A percentile compares a stretch with the other conserved stretches of the same genome.
Conservation (phyloP, 1,140 invertebrate genomes). For the Pseudomyrmex cubaensis region DNA sequence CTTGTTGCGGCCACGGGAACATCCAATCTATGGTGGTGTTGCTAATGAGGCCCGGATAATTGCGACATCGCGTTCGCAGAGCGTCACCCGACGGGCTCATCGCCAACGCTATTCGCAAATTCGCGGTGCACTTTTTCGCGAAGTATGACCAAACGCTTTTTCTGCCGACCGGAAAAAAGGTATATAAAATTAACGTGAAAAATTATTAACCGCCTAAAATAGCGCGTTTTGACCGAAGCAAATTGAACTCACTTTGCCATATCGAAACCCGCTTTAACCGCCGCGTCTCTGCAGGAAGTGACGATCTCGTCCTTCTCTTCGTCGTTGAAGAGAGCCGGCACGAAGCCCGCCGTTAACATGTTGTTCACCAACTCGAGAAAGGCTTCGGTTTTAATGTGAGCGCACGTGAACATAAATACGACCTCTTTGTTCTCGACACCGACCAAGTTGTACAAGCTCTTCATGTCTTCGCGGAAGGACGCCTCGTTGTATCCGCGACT, state of each 20-base stretch:
- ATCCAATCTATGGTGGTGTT: constrained; percentile 98
- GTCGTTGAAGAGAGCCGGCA: constrained; percentile 93
- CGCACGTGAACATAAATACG: constrained; percentile 93
- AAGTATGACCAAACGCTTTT: constrained; percentile 95
- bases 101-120: constrained; percentile 95
- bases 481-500: constrained; percentile 93
- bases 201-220: not conserved
- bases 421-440: constrained; percentile 92
- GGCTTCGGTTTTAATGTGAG: constrained; percentile 91
- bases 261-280: constrained; percentile 88
- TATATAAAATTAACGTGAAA: not conserved
- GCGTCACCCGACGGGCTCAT: constrained; percentile 95
- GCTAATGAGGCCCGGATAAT: constrained; percentile 96
- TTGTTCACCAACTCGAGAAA: constrained; percentile 96
- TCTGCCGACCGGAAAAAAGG: constrained; percentile 80
- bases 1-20: constrained; percentile 96
- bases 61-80: constrained; percentile 92
- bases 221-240: no score
- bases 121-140: constrained; percentile 90
- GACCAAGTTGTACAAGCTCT: constrained; percentile 89
- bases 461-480: constrained; percentile 94
- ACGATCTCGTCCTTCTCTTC: constrained; percentile 94
- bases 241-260: constrained; percentile 4
- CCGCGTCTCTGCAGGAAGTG: constrained; percentile 87
- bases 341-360: constrained; percentile 93